Evolutionary conservation across 2,113 vertebrate species (phyloP), one percentile per base, ranked within the genome.

Genomic region (Arothron firmamentum): DNA sequence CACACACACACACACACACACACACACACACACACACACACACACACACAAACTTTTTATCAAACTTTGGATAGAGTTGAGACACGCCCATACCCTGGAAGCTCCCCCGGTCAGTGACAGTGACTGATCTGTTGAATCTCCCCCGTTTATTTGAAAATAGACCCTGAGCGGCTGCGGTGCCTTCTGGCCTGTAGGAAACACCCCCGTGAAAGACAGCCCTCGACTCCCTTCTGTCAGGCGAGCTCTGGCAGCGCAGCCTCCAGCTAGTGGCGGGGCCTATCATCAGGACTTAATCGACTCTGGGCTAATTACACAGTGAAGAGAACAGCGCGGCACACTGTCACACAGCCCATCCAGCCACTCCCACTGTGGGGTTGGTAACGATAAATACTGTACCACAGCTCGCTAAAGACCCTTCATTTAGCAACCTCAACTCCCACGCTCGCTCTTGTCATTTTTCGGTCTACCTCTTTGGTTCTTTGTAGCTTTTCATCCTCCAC

Each of bases 321-420:
- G 63, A 65, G 81, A 80, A 64, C 19, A 63, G 63, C 48, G 67
- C 53, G 17, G 70, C 74, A 61, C 72, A 83, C 60, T 88, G 87
- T 86, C 88, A 89, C 71, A 71, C 56, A 34, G 81, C 83, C 51
- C 68, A 79, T 67, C 78, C 79, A 75, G 63, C 71, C 76, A 42
- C 82, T 82, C 80, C 91, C 89, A 83, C 88, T 82, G 79, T 74
- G 79, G 82, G 75, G 87, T 82, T 84, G 81, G 90, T 88, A 81
- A 84, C 83, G 76, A 81, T 85, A 62, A 88, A 87, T 76, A 82
- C 77, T 65, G 67, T n/a, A 77, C 76, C 74, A 62, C 78, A 17
- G 41, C 78, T 77, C 79, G 75, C 80, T 83, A 76, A 69, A 70
- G 51, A 74, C 41, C 69, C 68, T 66, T 57, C 57, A 71, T 85